phyloP scores from a whole-genome alignment of 2,797 vertebrate species.

The Rhinophrynus dorsalis region DNA sequence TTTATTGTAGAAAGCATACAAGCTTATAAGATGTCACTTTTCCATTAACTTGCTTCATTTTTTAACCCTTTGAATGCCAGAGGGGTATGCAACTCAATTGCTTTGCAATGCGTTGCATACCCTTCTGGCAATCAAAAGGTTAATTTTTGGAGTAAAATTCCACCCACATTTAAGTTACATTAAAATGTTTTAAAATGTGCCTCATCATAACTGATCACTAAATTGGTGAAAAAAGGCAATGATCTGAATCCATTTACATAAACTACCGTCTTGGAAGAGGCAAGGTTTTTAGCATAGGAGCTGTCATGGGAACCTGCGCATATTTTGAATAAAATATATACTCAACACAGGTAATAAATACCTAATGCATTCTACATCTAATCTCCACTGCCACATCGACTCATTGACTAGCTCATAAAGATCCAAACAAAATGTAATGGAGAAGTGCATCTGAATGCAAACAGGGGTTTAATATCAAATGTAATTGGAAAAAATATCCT shows the following conservation, averaged over 20 bases:
- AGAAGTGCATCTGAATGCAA: too few species aligned
- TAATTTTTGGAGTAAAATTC: too few species aligned
- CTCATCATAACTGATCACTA: not conserved
- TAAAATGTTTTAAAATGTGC: not conserved
- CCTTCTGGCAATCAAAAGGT: too few species aligned
- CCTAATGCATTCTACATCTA: not conserved
- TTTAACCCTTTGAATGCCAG: too few species aligned
- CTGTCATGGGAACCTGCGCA: slow-evolving; percentile 12
- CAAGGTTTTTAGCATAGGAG: not conserved
- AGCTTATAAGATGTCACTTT: too few species aligned
- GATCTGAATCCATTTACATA: not conserved
- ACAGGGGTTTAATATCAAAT: too few species aligned
- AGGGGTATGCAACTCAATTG: too few species aligned
- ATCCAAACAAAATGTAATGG: not conserved
- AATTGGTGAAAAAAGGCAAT: slow-evolving; percentile 1
- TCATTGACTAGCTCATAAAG: slow-evolving; percentile 7
- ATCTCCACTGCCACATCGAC: slow-evolving; percentile 25
- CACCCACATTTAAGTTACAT: too few species aligned
- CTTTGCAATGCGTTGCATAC: too few species aligned
- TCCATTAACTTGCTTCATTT: too few species aligned
- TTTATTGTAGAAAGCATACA: too few species aligned
- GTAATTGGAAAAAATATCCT: too few species aligned
- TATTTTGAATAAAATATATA: not conserved
- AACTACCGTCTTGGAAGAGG: not conserved
- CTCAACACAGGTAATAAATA: slow-evolving; percentile 7